phyloP scores from a whole-genome alignment of 2,797 vertebrate genomes.

The Brachyalestes nurse region DNA sequence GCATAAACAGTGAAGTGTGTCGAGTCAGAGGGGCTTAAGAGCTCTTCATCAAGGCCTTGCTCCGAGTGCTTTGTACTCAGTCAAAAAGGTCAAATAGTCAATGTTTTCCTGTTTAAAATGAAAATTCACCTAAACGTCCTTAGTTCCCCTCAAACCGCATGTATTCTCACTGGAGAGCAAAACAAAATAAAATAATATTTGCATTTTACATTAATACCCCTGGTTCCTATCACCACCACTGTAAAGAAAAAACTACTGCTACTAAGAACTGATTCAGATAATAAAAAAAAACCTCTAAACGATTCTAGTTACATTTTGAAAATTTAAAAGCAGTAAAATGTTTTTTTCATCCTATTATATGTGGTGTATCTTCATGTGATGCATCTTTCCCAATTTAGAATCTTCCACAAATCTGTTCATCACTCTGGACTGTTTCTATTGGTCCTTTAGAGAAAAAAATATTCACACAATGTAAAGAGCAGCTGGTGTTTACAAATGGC shows the following conservation, averaged over 20 bases:
- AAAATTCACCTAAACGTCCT: conserved; percentile 32
- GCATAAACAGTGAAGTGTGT: conserved; percentile 22
- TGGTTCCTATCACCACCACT: too few relatives aligned
- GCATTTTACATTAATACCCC: too few relatives aligned
- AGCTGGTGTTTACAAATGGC: background rate
- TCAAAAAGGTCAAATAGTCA: conserved; percentile 41
- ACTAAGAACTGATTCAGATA: too few relatives aligned
- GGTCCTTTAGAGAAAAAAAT: background rate
- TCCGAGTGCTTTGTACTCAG: conserved; percentile 48
- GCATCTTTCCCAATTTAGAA: too few relatives aligned
- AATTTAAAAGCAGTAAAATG: too few relatives aligned
- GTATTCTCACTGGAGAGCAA: background rate
- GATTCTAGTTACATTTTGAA: too few relatives aligned
- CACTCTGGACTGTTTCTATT: background rate
- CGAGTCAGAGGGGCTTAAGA: conserved; percentile 37
- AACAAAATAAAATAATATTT: too few relatives aligned
- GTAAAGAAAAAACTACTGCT: too few relatives aligned
- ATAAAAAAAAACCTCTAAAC: too few relatives aligned
- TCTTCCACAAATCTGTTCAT: too few relatives aligned
- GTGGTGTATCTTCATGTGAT: too few relatives aligned
- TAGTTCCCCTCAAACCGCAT: conserved; percentile 17
- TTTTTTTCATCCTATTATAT: too few relatives aligned
- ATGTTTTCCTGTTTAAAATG: conserved; percentile 11
- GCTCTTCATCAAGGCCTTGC: conserved; percentile 48
- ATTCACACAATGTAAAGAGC: background rate